Base-by-base conservation (phyloP, 2,797 vertebrate species). In the Syncerus caffer region DNA sequence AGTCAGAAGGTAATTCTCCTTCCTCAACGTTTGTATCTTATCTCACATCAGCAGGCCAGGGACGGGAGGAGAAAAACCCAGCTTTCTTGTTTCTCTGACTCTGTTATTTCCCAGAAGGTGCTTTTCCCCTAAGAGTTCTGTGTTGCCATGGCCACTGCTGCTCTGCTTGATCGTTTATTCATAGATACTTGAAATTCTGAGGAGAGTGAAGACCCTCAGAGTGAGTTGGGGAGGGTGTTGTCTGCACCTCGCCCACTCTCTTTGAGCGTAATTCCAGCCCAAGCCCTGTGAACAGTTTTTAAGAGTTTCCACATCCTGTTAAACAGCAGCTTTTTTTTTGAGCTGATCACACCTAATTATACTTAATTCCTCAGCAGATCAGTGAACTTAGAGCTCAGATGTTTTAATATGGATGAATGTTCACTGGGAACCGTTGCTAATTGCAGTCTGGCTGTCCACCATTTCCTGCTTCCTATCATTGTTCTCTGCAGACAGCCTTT, bases 1-100 rank as follows among this genome's bases (percentile, higher is more conserved):
- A 99, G 99, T 92, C 99, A 99, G 98, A 99, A 99, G 99, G 99
- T 99, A 98, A 96, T 85, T 29, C 57, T 78, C 27, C 50, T 80
- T 58, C 45, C 23, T 57, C 50, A 71, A 0, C 4, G 0, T 2
- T 19, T 62, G 42, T 51, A 13, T 45, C 47, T 31, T 4, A 1
- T 38, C n/a, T 31, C 34, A 2, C 3, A 1, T 10, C 31, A 3
- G 74, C n/a, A 21, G 57, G 27, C 55, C 8, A 12, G 12, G 78
- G 89, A 10, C 47, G 6, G 0, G 1, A 9, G 19, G 38, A 51
- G 29, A 2, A 4, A 50, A 62, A 47, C 21, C 51, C 2, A 2
- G 25, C 42, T n/a, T 34, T 17, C 12, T 6, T 16, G 31, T 23
- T 25, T 31, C 57, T 25, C 57, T 7, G 42, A 25, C 11, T 34